A percentile compares a stretch with the other conserved stretches of the same genome.
phyloP scores from a whole-genome alignment of 2,113 vertebrate species.

The Prolemur simus region DNA sequence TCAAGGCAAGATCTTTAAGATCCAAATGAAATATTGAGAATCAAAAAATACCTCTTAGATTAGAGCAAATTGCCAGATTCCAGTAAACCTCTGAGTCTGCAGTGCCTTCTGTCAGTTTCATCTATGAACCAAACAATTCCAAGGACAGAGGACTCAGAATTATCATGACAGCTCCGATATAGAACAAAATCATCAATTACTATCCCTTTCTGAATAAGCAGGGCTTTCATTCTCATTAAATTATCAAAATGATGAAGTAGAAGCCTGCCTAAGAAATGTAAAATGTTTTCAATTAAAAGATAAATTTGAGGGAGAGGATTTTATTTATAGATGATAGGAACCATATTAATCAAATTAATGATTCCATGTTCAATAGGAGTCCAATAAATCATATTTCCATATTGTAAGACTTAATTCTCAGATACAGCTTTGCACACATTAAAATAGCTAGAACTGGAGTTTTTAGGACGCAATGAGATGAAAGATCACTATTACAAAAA shows the following conservation, averaged over 20 bases:
- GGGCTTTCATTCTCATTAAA: slow-evolving; percentile 5
- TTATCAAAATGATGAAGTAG: slow-evolving; percentile 28
- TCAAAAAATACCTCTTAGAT: not conserved
- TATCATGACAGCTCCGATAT: not conserved
- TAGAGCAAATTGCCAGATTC: not conserved
- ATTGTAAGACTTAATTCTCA: not conserved
- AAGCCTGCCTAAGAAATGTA: slow-evolving; percentile 25
- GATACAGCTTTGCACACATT: not conserved
- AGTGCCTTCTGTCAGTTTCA: not conserved
- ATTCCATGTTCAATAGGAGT: not conserved
- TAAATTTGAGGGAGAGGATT: slow-evolving; percentile 48
- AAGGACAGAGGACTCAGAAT: slow-evolving; percentile 3
- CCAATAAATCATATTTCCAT: slow-evolving; percentile 16
- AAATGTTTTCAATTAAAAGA: slow-evolving; percentile 66
- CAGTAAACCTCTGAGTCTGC: not conserved
- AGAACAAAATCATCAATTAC: slow-evolving; percentile 30
- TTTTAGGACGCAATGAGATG: not conserved
- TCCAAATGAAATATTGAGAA: slow-evolving; percentile 22
- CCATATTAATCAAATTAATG: slow-evolving; percentile 42
- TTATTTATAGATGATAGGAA: slow-evolving; percentile 52
- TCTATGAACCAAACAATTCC: not conserved
- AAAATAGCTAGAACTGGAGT: not conserved
- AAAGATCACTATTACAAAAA: not conserved
- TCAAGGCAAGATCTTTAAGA: not conserved
- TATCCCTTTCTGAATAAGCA: not conserved